Evolutionary conservation across 2,888 invertebrate species (phyloP).

Genomic region (Drosophila hawaiiensis): DNA sequence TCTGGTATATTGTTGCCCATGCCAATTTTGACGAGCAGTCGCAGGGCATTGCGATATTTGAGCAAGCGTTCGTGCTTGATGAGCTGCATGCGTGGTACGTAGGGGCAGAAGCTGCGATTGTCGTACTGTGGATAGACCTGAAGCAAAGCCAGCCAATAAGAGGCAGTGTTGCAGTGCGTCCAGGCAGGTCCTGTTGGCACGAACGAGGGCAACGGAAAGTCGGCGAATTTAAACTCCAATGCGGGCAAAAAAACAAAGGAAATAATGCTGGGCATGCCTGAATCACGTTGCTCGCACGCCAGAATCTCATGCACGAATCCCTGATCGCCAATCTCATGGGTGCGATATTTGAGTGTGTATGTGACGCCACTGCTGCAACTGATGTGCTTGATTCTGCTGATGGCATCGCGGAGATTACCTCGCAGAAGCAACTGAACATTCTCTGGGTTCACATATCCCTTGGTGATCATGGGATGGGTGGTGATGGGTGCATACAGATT

Average conservation of each 20-base stretch:
- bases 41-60: conserved; percentile 62
- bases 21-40: conserved; percentile 59
- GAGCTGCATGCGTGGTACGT: conserved; percentile 63
- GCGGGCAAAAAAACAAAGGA: conserved; percentile 66
- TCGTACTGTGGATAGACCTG: conserved; percentile 63
- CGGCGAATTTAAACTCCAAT: conserved; percentile 51
- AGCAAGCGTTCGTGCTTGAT: conserved; percentile 55
- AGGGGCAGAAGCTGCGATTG: conserved; percentile 64
- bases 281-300: conserved; percentile 53
- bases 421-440: conserved; percentile 54
- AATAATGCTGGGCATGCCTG: conserved; percentile 59
- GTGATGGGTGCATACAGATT: conserved; percentile 41
- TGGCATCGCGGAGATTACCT: conserved; percentile 58
- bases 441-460: conserved; percentile 59
- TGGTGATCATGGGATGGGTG: conserved; percentile 55
- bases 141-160: conserved; percentile 59
- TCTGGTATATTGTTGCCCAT: conserved; percentile 55
- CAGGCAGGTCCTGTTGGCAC: conserved; percentile 54
- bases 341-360: conserved; percentile 57
- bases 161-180: conserved; percentile 49
- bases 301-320: conserved; percentile 65
- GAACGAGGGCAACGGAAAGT: conserved; percentile 52
- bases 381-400: conserved; percentile 33
- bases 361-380: conserved; percentile 46
- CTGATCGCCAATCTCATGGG: conserved; percentile 66